Evolutionary conservation across 2,797 vertebrate genomes (phyloP), one percentile per base, ranked within the genome.

Genomic region (Notoglanidium macrostoma): DNA sequence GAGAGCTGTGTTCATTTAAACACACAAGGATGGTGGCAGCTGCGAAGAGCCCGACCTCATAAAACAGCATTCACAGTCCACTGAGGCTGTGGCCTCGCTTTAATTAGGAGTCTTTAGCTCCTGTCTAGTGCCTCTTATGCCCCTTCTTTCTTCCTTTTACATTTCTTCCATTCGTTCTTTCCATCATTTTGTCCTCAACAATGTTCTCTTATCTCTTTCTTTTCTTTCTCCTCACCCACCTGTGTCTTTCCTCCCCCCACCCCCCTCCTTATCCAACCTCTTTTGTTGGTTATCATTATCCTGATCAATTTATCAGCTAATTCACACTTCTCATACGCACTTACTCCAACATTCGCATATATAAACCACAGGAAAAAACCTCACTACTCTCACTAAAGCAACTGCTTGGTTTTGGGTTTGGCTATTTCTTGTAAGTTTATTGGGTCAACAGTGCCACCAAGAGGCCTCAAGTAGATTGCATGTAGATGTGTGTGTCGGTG

Each of bases 371-470:
- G 12, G 12, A 14, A 61, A 61, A 32, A 51, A 32, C 40, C 8
- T 5, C 70, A 74, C 29, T 35, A 55, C 44, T 67, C n/a, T 29
- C 14, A n/a, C 8, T 32, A 11, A 49, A 51, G 44, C 46, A 67
- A 8, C 32, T 19, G 44, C 44, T 51, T 67, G 29, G 46, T 21
- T 32, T 19, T 29, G 12, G 35, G 57, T 26, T 81, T n/a, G 46
- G 15, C 14, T 29, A n/a, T 5, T 82, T 51, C 9, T 5, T 46
- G 57, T 54, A 14, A 82, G 54, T 89, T 91, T 87, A 85, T 21
- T 91, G 92, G 90, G 91, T 86, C 94, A 94, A 96, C 93, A 96
- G 94, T 95, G 95, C 87, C 96, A 94, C 92, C 95, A 94, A 93
- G 44, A 5, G 95, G 93, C 77, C 0, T 51, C 26, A 72, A 5